Evolutionary conservation across 2,797 vertebrate species (phyloP).

Genomic region (Cottoperca gobio): DNA sequence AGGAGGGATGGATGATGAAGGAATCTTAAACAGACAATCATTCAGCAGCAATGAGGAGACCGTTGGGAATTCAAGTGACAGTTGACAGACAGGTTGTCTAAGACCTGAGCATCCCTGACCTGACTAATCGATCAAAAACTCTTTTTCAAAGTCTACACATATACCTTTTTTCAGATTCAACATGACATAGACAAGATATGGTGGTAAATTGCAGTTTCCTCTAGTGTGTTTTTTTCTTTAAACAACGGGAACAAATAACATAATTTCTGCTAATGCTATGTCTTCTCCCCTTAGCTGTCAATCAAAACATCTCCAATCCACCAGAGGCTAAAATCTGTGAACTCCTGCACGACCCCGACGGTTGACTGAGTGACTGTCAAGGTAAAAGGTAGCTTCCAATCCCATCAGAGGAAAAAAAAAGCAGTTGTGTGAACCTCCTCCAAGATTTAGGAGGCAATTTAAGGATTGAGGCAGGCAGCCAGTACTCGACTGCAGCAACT

Average conservation of each 20-base stretch:
- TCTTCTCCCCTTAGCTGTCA: constrained; percentile 23
- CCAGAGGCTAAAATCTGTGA: constrained; percentile 45
- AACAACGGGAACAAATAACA: constrained; percentile 3
- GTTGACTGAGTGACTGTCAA: constrained; percentile 47
- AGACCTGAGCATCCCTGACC: constrained; percentile 38
- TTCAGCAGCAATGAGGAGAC: constrained; percentile 25
- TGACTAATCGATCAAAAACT: constrained; percentile 46
- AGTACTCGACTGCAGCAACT: constrained; percentile 26
- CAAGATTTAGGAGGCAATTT: constrained; percentile 73
- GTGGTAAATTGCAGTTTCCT: neutral
- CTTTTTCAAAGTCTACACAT: constrained; percentile 10
- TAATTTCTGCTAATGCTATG: constrained; percentile 12
- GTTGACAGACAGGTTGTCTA: constrained; percentile 45
- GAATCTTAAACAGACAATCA: constrained; percentile 22
- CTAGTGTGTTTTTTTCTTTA: neutral
- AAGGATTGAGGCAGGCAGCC: constrained; percentile 55
- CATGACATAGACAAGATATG: neutral
- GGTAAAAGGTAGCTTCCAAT: constrained; percentile 57
- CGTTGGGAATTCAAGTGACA: constrained; percentile 40
- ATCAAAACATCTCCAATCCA: constrained; percentile 44
- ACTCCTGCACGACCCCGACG: constrained; percentile 31
- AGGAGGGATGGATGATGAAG: constrained; percentile 13
- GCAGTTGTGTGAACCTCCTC: constrained; percentile 32
- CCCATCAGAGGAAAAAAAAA: constrained; percentile 29
- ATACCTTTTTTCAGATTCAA: constrained; percentile 4